Evolutionary conservation across 2,888 invertebrate genomes (phyloP).

Genomic region (Drosophila neoperkinsi): DNA sequence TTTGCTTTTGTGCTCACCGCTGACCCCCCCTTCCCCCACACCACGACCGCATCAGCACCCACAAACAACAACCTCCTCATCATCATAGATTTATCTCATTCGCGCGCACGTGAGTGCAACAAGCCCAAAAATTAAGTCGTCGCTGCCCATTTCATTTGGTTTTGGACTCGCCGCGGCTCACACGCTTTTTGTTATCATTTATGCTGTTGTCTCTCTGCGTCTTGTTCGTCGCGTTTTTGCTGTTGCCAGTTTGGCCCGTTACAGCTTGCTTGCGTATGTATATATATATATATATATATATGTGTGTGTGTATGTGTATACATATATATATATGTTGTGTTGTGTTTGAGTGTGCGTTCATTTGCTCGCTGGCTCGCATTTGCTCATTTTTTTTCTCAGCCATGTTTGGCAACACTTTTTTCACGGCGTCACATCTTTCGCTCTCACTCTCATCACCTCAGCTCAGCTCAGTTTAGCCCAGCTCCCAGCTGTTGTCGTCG

Average conservation of each 20-base stretch:
- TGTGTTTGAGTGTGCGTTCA: not conserved
- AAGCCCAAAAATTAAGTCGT: conserved; percentile 69
- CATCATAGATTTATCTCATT: conserved; percentile 79
- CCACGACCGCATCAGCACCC: conserved; percentile 39
- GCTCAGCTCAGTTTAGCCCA: conserved; percentile 7
- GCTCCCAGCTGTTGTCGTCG: conserved; percentile 51
- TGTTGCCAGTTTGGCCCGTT: conserved; percentile 53
- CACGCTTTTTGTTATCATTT: conserved; percentile 53
- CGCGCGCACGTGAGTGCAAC: conserved; percentile 74
- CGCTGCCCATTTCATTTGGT: conserved; percentile 49
- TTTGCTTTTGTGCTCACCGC: conserved; percentile 38
- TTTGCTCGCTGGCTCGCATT: conserved; percentile 6
- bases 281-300: not conserved
- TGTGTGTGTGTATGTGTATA: not conserved
- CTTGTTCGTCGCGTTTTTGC: conserved; percentile 16
- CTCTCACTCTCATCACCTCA: conserved; percentile 46
- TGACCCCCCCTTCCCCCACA: not conserved
- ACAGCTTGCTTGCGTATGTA: conserved; percentile 33
- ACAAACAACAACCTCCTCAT: conserved; percentile 32
- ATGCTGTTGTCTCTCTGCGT: conserved; percentile 37
- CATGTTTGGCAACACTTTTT: conserved; percentile 61
- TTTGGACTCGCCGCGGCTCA: conserved; percentile 23
- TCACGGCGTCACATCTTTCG: conserved; percentile 27
- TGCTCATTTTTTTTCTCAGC: conserved; percentile 32
- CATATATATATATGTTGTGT: not conserved